Evolutionary conservation across 1,140 invertebrate genomes (phyloP).

Genomic region (Atopsyche davidsoni): DNA sequence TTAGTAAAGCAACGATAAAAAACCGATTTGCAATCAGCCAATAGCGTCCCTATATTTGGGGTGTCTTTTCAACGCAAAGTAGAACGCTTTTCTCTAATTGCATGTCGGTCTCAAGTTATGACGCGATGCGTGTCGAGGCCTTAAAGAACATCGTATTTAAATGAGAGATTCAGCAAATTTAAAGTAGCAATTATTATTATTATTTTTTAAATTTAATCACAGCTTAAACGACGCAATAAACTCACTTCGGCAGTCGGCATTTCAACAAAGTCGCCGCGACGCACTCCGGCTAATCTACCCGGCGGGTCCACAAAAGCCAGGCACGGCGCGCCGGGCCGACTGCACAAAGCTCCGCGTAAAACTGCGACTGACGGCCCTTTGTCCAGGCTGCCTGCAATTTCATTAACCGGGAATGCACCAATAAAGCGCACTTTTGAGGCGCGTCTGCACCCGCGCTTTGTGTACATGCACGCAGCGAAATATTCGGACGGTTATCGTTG

Average conservation of each 20-base stretch:
- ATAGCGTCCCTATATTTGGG: no score
- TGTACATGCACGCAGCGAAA: not conserved
- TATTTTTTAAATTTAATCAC: not conserved
- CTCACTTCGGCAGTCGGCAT: slow-evolving; percentile 5
- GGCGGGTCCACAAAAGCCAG: slow-evolving; percentile 4
- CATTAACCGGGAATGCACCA: slow-evolving; percentile 14
- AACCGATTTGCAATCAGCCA: no score
- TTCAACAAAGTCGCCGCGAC: slow-evolving; percentile 19
- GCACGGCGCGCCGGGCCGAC: not conserved
- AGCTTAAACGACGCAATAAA: not conserved
- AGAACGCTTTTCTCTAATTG: no score
- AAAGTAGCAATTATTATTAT: no score
- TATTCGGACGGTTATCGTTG: not conserved
- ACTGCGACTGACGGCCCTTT: slow-evolving; percentile 26
- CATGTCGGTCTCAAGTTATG: no score
- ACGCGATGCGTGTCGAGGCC: no score
- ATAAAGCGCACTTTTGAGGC: not conserved
- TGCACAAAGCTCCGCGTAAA: slow-evolving; percentile 8
- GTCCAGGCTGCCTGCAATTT: slow-evolving; percentile 9
- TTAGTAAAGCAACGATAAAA: no score
- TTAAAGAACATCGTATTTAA: no score
- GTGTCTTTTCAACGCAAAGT: no score
- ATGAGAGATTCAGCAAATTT: no score
- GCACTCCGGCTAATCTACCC: slow-evolving; percentile 28
- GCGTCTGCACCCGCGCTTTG: no score